Evolutionary conservation across 2,113 vertebrate species (phyloP).

Genomic region (Rhinoptilus africanus): DNA sequence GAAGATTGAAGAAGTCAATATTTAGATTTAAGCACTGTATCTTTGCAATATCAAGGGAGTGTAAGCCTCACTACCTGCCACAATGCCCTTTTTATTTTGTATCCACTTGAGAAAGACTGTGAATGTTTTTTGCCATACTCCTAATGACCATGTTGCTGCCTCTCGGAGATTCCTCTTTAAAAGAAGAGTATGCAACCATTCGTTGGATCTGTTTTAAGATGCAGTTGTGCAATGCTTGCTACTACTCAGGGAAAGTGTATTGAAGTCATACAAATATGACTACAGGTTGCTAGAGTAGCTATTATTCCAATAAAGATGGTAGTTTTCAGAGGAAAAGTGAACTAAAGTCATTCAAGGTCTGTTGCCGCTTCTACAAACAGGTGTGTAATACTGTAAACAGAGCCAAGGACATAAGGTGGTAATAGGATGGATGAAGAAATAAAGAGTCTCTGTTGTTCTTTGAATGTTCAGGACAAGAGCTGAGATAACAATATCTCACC

Average conservation of each 20-base stretch:
- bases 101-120: not conserved
- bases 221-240: not conserved
- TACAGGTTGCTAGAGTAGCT: not conserved
- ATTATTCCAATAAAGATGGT: not conserved
- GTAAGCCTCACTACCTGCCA: not conserved
- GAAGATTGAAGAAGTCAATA: not conserved
- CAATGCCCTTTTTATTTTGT: not conserved
- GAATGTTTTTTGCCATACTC: not conserved
- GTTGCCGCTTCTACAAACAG: not conserved
- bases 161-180: not conserved
- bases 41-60: not conserved
- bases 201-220: not conserved
- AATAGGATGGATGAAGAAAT: not conserved
- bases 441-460: not conserved
- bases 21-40: not conserved
- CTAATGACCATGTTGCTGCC: not conserved
- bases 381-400: not conserved
- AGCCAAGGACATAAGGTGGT: not conserved
- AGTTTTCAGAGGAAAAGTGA: not conserved
- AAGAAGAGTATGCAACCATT: not conserved
- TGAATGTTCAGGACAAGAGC: not conserved
- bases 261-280: not conserved
- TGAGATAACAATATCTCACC: conserved; percentile 70
- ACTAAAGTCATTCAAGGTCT: not conserved
- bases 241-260: not conserved